Percentiles rank a stretch among this genome's conserved stretches.
These are phyloP conservation scores for Carapus acus DNA, from an alignment of 2,797 vertebrate genomes.

Conservation along the genomic window DNA sequence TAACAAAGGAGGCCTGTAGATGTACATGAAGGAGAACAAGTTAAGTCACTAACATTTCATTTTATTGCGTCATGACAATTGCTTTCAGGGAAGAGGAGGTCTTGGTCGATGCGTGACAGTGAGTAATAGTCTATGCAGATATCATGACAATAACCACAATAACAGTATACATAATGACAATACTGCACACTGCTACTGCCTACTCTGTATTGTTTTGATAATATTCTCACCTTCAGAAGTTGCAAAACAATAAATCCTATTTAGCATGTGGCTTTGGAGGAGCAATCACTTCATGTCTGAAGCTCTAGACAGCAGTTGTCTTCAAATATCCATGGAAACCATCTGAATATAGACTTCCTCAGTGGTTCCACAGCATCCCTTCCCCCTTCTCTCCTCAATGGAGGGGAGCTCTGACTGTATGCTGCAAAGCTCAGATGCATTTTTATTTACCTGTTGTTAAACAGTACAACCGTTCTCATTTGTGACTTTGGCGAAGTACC, in stretches of 20 bases:
- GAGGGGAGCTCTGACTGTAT: conserved; percentile 22
- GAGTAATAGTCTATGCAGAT: too few relatives aligned
- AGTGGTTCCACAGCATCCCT: conserved; percentile 23
- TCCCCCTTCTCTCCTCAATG: conserved; percentile 16
- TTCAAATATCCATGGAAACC: conserved; percentile 48
- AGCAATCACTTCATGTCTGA: conserved; percentile 31
- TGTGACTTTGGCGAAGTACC: conserved; percentile 27
- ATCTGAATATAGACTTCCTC: conserved; percentile 48
- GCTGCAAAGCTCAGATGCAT: conserved; percentile 32
- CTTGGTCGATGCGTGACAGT: too few relatives aligned
- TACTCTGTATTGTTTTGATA: too few relatives aligned
- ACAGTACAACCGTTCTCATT: conserved; percentile 40
- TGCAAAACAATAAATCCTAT: too few relatives aligned
- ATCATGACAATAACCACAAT: too few relatives aligned
- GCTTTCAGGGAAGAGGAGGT: conserved; percentile 1
- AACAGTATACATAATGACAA: too few relatives aligned
- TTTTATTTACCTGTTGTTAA: conserved; percentile 52
- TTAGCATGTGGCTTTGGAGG: too few relatives aligned
- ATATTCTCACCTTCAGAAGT: too few relatives aligned
- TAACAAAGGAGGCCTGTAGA: conserved; percentile 18
- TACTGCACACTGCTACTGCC: too few relatives aligned
- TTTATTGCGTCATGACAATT: too few relatives aligned
- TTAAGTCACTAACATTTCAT: conserved; percentile 13
- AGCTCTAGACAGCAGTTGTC: conserved; percentile 53
- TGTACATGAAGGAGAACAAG: conserved; percentile 1